Percentiles rank a stretch among this genome's conserved stretches.
phyloP scores from a whole-genome alignment of 2,888 invertebrate species.

The Cacoxenus indagator region DNA sequence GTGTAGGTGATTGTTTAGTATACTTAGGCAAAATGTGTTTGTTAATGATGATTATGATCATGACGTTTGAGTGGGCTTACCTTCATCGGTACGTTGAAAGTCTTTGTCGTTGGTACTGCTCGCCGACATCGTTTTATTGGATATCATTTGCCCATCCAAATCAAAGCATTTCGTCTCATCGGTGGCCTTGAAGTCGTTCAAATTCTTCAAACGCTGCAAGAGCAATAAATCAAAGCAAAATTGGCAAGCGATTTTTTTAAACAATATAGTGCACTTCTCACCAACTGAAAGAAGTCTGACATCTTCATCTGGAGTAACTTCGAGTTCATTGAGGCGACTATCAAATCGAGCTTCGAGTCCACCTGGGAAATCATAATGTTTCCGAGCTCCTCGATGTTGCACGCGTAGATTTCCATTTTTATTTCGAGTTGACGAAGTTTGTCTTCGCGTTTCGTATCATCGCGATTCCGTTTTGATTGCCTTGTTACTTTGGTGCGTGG shows the following conservation, averaged over 20 bases:
- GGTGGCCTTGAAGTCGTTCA: constrained; percentile 48
- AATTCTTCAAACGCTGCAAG: constrained; percentile 35
- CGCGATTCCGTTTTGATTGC: constrained; percentile 67
- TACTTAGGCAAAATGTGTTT: background rate
- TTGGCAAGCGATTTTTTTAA: background rate
- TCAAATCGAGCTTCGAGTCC: constrained; percentile 43
- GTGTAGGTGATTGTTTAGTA: constrained; percentile 17
- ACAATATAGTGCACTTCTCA: constrained; percentile 27
- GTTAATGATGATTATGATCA: too few relatives aligned
- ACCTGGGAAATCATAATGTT: constrained; percentile 37
- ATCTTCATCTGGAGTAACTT: constrained; percentile 61
- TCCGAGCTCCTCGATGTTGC: constrained; percentile 51
- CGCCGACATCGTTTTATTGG: constrained; percentile 32
- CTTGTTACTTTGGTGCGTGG: constrained; percentile 69
- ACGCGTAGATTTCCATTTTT: constrained; percentile 54
- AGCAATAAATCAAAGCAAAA: background rate
- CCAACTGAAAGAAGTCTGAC: constrained; percentile 55
- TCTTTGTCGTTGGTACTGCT: constrained; percentile 8
- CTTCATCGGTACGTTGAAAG: constrained; percentile 54
- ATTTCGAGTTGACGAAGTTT: constrained; percentile 63
- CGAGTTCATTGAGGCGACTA: constrained; percentile 42
- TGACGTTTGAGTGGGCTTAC: constrained; percentile 33
- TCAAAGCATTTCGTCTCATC: constrained; percentile 42
- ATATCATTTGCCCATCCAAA: constrained; percentile 40
- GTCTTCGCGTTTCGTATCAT: constrained; percentile 65